Evolutionary conservation across 2,888 invertebrate genomes (phyloP).

Genomic region (Amitus sp.): DNA sequence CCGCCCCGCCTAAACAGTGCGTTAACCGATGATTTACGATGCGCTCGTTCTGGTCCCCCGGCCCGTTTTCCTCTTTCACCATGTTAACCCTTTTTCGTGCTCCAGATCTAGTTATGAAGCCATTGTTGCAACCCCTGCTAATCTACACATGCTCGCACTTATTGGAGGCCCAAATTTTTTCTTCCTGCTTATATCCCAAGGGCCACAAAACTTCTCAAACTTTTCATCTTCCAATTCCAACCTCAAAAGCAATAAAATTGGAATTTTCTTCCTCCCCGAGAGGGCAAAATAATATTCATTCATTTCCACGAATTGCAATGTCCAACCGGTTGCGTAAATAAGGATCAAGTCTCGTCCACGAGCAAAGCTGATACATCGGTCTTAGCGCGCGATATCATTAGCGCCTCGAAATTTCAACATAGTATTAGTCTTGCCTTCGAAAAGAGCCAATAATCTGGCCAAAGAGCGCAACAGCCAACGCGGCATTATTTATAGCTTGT

Average conservation of each 20-base stretch:
- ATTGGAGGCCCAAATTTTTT: constrained; percentile 45
- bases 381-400: constrained; percentile 33
- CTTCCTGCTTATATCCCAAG: background rate
- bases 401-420: constrained; percentile 56
- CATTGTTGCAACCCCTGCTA: constrained; percentile 50
- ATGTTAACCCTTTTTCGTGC: constrained; percentile 49
- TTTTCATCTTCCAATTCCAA: background rate
- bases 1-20: constrained; percentile 65
- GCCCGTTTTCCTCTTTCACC: constrained; percentile 17
- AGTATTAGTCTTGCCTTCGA: constrained; percentile 60
- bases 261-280: no score
- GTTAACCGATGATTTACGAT: constrained; percentile 65
- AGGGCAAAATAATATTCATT: no score
- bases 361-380: constrained; percentile 14
- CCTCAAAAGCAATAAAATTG: no score
- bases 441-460: constrained; percentile 50
- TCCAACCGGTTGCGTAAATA: background rate
- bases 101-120: constrained; percentile 56
- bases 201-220: background rate
- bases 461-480: constrained; percentile 54
- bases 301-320: background rate
- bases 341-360: background rate
- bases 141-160: constrained; percentile 51
- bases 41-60: constrained; percentile 35
- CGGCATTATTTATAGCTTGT: constrained; percentile 64